Evolutionary conservation across 1,140 invertebrate genomes (phyloP), one percentile per base, ranked within the genome.

Genomic region (Bilobella aurantiaca): DNA sequence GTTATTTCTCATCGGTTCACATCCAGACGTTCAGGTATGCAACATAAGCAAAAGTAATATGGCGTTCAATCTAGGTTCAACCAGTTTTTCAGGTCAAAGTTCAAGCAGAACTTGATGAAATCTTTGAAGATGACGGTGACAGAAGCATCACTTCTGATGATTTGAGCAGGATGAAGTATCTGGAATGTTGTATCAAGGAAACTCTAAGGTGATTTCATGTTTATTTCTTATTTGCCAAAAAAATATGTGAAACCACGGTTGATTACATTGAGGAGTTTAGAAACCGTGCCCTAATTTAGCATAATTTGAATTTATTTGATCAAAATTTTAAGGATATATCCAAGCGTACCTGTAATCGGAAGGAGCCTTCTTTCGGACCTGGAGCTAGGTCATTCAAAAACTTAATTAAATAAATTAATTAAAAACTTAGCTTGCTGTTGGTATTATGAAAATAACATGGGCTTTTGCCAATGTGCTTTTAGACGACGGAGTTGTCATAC

Each of bases 271-370:
- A n/a, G n/a, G n/a, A n/a, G n/a, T n/a, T n/a, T n/a, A n/a, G n/a
- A n/a, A n/a, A n/a, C n/a, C n/a, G n/a, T n/a, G n/a, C n/a, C n/a
- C n/a, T n/a, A n/a, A n/a, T n/a, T n/a, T n/a, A n/a, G n/a, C n/a
- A n/a, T n/a, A n/a, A n/a, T n/a, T n/a, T n/a, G n/a, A n/a, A n/a
- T n/a, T n/a, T n/a, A n/a, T n/a, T n/a, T n/a, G n/a, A n/a, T n/a
- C n/a, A n/a, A n/a, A n/a, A n/a, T 79, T 1, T 73, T 85, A 1
- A 73, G 83, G 66, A 63, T 85, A 5, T 86, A 81, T 75, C 85
- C 85, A n/a, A 82, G 82, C 63, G 84, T 85, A 21, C 85, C 86
- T 14, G 70, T 81, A 30, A 80, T 86, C 64, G 74, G 67, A 12
- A 74, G 83, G 69, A 25, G 59, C 46, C 65, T 83, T 47, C 68